Base-by-base conservation (phyloP, 2,113 vertebrate species). In the Condylura cristata region DNA sequence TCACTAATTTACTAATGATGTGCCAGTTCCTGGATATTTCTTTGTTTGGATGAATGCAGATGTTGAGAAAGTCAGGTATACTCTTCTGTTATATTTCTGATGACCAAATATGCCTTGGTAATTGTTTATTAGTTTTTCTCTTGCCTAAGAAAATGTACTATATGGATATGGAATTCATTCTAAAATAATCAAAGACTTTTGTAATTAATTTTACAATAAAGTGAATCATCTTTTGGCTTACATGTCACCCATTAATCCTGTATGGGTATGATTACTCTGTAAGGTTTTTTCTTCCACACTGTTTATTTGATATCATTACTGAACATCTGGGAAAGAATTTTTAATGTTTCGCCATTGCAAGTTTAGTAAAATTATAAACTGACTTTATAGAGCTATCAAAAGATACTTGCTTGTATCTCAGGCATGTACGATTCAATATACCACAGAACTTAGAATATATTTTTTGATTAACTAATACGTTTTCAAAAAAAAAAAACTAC, bases 141-240 rank as follows among this genome's bases (percentile, higher is more conserved):
- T 56, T 92, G 90, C 93, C 85, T 84, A 46, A 93, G 72, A 71
- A 71, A 51, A 46, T 34, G 44, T 92, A 28, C 72, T 39, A 48
- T 58, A 71, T 84, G 85, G 94, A 78, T 88, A 68, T 63, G 4
- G 96, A 61, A 13, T 92, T 96, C 71, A 37, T 93, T 41, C 68
- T 96, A 72, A 94, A 76, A 61, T 97, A 96, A 83, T 95, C 46
- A 90, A 95, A n/a, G 70, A 60, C 61, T 95, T 96, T 32, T 90
- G 32, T 48, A 93, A 63, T 94, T 91, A 32, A 94, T 14, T 90
- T 92, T 95, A 96, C 51, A 4, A 84, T 32, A 66, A 97, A 95
- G 90, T 96, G 70, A 95, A 89, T 80, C 46, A 84, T 97, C 89
- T 76, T 92, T 71, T 95, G 61, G 30, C 32, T 68, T 72, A 37